These are phyloP conservation scores for Mola mola DNA, from an alignment of 2,113 vertebrate genomes.

Conservation along the genomic window DNA sequence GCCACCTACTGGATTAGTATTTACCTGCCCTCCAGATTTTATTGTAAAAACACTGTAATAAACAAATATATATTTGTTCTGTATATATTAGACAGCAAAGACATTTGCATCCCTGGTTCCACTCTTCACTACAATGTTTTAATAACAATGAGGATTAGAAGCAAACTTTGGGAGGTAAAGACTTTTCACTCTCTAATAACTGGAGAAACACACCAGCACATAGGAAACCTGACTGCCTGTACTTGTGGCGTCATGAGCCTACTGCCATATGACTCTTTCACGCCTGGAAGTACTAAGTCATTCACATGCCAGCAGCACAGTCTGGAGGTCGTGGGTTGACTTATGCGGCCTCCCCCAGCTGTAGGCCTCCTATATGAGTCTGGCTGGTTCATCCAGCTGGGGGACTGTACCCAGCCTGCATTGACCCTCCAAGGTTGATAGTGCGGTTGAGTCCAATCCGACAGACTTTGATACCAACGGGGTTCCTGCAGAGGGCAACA, in stretches of 20 bases:
- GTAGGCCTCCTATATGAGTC: background rate
- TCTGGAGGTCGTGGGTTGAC: conserved; percentile 8
- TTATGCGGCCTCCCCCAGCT: conserved; percentile 1
- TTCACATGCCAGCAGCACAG: background rate
- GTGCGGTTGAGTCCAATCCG: conserved; percentile 3
- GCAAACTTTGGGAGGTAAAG: background rate
- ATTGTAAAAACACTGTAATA: background rate
- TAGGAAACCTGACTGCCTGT: conserved; percentile 1
- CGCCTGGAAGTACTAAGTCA: background rate
- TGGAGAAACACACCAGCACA: conserved; percentile 19
- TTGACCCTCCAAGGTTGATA: conserved; percentile 11
- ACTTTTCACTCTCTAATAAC: conserved; percentile 8
- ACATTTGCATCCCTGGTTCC: background rate
- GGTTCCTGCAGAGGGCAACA: conserved; percentile 37
- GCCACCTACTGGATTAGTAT: conserved; percentile 70
- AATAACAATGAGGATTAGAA: background rate
- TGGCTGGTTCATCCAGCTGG: background rate
- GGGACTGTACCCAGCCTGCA: background rate
- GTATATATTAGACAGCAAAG: background rate
- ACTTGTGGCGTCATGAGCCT: conserved; percentile 12
- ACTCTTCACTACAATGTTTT: background rate
- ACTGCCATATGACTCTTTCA: conserved; percentile 20
- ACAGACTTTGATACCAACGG: background rate
- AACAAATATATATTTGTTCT: background rate
- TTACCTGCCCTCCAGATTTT: conserved; percentile 29